phyloP scores from a whole-genome alignment of 2,113 vertebrate genomes.

The Lophochroa leadbeateri region DNA sequence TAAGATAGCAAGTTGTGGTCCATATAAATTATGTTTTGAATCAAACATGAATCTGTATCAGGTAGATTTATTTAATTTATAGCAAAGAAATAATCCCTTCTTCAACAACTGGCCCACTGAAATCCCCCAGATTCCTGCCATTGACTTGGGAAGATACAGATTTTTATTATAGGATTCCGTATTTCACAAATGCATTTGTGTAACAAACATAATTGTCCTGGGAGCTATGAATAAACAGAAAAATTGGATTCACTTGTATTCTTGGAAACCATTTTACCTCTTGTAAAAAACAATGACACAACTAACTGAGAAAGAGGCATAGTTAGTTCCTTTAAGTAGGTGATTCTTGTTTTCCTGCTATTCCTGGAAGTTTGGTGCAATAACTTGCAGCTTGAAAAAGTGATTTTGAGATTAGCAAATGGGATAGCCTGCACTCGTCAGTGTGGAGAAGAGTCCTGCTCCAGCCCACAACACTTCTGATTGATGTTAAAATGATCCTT shows the following conservation, averaged over 20 bases:
- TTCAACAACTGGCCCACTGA: neutral
- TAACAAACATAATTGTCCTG: neutral
- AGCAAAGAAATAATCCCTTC: conserved; percentile 57
- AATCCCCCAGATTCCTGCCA: neutral
- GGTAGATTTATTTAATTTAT: neutral
- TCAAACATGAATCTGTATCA: conserved; percentile 14
- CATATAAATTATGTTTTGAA: conserved; percentile 1
- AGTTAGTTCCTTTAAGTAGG: neutral
- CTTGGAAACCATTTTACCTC: conserved; percentile 17
- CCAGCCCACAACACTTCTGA: neutral
- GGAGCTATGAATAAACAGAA: neutral
- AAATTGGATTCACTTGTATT: neutral
- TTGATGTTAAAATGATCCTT: neutral
- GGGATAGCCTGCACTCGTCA: neutral
- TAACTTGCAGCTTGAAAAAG: neutral
- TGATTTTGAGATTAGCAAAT: neutral
- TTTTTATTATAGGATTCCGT: neutral
- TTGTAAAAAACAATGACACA: neutral
- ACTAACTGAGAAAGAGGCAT: neutral
- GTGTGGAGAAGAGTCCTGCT: neutral
- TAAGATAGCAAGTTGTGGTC: conserved; percentile 25
- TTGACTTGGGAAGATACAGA: neutral
- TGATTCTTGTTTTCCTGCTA: neutral
- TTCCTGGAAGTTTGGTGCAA: neutral
- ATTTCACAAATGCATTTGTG: neutral